Evolutionary conservation across 2,888 invertebrate genomes (phyloP), one percentile per base, ranked within the genome.

Genomic region (Andrena camellia): DNA sequence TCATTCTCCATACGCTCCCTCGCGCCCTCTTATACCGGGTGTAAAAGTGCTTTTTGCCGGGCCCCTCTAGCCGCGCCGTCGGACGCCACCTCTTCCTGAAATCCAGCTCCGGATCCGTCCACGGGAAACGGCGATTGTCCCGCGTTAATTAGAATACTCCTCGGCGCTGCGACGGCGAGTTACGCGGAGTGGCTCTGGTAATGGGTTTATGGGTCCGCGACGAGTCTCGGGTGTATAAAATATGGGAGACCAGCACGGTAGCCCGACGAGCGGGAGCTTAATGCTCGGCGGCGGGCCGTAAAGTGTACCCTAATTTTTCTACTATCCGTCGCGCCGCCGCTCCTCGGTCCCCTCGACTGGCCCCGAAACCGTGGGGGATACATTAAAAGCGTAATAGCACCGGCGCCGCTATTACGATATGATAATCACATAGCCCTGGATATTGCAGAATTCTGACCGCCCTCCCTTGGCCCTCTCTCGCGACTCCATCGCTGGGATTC

Each of bases 401-500:
- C 89, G 88, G 87, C 88, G 90, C 89, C 91, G 90, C 91, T 91
- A 91, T 90, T 91, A 91, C 91, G 91, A 91, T 91, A 90, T 86
- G 91, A 91, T 91, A 91, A 91, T 91, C 90, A 91, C 86, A 91
- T 82, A 88, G 86, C 86, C 84, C 86, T 83, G 86, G 86, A 87
- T 85, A 81, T 90, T 83, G 90, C 86, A 81, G 82, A 82, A 81
- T 81, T 86, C 82, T 74, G 50, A 29, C 75, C 57, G 17, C 42
- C 42, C 67, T 29, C 33, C 52, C 35, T 78, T 67, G 62, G 29
- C 48, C 68, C 26, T 33, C 26, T 33, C 64, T 69, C 23, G 10
- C 57, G 2, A 20, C 20, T 54, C 54, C 54, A 54, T 23, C 42
- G 42, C 42, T 1, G 42, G 42, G 42, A 42, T 5, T 42, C 42